A percentile compares a stretch with the other conserved stretches of the same genome.
These are phyloP conservation scores for Phacellophora camtschatica DNA, from an alignment of 30 jellyfish, hydroid and myxozoan species.

Conservation along the genomic window DNA sequence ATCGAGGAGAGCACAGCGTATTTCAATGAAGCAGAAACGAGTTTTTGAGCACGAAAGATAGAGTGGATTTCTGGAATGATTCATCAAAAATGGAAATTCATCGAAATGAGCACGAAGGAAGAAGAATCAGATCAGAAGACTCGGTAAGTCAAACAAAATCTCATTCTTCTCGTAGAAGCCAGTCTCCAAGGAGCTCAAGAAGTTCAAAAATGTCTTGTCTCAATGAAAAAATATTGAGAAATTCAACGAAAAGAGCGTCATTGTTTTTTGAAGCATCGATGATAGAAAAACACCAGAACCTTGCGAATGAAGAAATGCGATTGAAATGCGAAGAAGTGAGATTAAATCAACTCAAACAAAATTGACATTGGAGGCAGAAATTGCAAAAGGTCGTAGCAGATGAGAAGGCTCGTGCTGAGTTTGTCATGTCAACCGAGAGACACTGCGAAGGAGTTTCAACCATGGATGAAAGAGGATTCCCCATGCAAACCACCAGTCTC, in stretches of 20 bases:
- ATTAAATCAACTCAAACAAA: not conserved
- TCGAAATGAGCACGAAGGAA: not conserved
- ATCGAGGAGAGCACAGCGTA: not conserved
- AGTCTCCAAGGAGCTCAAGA: not conserved
- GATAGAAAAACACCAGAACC: not conserved
- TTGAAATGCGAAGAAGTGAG: constrained; percentile 3
- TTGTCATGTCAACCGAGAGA: not conserved
- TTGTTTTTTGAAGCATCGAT: not conserved
- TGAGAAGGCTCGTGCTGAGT: not conserved
- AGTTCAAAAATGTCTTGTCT: not conserved
- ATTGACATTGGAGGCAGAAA: not conserved
- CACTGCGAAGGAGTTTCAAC: not conserved
- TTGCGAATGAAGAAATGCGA: constrained; percentile 1
- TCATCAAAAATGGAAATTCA: not conserved
- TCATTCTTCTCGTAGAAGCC: constrained; percentile 5
- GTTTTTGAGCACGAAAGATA: constrained; percentile 1
- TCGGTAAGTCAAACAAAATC: constrained; percentile 11
- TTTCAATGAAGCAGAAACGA: constrained; percentile 14
- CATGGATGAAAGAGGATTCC: not conserved
- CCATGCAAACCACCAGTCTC: not conserved
- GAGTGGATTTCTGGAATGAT: constrained; percentile 23
- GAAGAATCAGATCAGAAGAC: constrained; percentile 11
- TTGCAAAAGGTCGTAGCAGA: not conserved
- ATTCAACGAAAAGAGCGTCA: not conserved
- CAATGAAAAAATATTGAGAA: not conserved